These are phyloP conservation scores for Torymus tubicola DNA, from an alignment of 2,888 invertebrate genomes.

Conservation along the genomic window DNA sequence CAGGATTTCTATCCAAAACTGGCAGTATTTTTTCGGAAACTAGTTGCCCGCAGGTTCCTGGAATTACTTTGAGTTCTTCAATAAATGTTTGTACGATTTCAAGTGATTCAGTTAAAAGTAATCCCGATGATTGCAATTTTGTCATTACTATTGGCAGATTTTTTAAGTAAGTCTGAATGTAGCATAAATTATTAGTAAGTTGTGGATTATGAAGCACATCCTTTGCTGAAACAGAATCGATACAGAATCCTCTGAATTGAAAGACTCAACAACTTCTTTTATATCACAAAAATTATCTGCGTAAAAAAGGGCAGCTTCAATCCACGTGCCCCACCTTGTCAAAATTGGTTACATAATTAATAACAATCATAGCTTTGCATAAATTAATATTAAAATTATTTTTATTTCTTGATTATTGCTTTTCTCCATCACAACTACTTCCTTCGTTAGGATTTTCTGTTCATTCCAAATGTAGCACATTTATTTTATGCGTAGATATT, in stretches of 20 bases:
- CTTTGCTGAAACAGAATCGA: neutral
- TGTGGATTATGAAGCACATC: neutral
- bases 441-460: too few relatives aligned
- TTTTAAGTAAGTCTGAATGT: neutral
- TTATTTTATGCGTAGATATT: too few relatives aligned
- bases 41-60: neutral
- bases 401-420: too few relatives aligned
- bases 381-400: too few relatives aligned
- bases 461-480: too few relatives aligned
- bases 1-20: neutral
- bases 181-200: neutral
- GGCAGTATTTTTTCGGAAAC: neutral
- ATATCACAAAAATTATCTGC: slow-evolving; percentile 20
- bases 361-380: too few relatives aligned
- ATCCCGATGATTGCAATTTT: neutral
- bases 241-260: neutral
- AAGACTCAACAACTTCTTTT: neutral
- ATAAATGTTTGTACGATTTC: neutral
- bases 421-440: too few relatives aligned
- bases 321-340: slow-evolving; percentile 65
- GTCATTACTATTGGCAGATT: neutral
- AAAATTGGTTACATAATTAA: slow-evolving; percentile 63
- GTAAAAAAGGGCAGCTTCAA: slow-evolving; percentile 57
- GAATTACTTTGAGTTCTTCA: neutral
- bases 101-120: neutral